These are phyloP conservation scores for Hestina assimilis DNA, from an alignment of 1,140 invertebrate species.

Conservation along the genomic window DNA sequence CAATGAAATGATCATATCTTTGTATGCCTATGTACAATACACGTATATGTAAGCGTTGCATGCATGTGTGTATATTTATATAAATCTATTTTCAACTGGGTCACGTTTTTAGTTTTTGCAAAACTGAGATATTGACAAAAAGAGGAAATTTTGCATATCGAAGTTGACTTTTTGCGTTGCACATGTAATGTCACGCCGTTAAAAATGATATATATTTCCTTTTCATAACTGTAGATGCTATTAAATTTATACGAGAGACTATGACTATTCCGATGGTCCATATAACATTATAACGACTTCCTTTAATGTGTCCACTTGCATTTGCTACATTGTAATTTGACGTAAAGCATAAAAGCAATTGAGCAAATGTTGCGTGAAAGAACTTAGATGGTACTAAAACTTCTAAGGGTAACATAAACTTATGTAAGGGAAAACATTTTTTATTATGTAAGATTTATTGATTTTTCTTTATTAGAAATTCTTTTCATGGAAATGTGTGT, in stretches of 20 bases:
- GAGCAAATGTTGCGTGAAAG: constrained; percentile 3
- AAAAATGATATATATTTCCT: constrained; percentile 55
- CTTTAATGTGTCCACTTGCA: constrained; percentile 42
- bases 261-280: constrained; percentile 46
- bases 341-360: constrained; percentile 18
- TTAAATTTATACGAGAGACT: constrained; percentile 53
- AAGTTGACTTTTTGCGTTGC: constrained; percentile 24
- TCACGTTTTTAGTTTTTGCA: constrained; percentile 21
- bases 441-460: no score
- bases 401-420: no score
- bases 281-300: constrained; percentile 55
- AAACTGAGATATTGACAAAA: constrained; percentile 20
- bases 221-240: constrained; percentile 44
- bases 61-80: neutral
- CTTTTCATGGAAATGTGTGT: no score
- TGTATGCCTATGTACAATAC: no score
- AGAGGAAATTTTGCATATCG: constrained; percentile 19
- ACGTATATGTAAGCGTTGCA: neutral
- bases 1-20: no score
- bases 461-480: no score
- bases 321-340: constrained; percentile 36
- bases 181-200: constrained; percentile 39
- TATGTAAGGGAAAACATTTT: no score
- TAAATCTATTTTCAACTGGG: constrained; percentile 15
- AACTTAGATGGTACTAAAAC: neutral